Conservation (phyloP, 1,140 invertebrate genomes). For the Pogonomyrmex californicus region DNA sequence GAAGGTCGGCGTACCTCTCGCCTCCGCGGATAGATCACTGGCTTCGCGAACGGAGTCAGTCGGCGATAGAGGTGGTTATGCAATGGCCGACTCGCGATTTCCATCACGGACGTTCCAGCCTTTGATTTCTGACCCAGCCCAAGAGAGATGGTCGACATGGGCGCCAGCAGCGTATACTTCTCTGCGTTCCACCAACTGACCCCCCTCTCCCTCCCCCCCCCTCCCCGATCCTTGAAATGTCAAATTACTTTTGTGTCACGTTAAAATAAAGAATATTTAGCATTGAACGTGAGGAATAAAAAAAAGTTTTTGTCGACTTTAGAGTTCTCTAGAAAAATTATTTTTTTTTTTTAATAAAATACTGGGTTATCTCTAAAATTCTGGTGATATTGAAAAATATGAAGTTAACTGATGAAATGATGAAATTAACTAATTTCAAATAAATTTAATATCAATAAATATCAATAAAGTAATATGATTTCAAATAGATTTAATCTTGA, state of each 20-base stretch:
- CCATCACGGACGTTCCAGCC: slow-evolving; percentile 53
- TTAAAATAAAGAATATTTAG: neutral
- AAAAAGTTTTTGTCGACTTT: neutral
- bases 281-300: neutral
- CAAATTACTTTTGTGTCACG: neutral
- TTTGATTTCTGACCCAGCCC: slow-evolving; percentile 49
- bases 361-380: too few species aligned
- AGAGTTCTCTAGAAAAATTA: neutral
- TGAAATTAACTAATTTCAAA: too few species aligned
- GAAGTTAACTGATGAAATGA: too few species aligned
- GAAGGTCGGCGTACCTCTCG: slow-evolving; percentile 75
- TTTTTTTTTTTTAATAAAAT: too few species aligned
- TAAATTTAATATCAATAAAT: neutral
- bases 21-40: slow-evolving; percentile 63
- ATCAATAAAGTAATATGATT: neutral
- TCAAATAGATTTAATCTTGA: neutral
- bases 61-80: slow-evolving; percentile 62
- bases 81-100: slow-evolving; percentile 62
- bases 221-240: neutral
- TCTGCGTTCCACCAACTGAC: neutral
- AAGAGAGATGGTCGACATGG: slow-evolving; percentile 30
- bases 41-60: slow-evolving; percentile 59
- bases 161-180: slow-evolving; percentile 30
- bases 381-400: too few species aligned
- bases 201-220: too few species aligned